phyloP scores from a whole-genome alignment of 2,797 vertebrate species.

The Sebastes hopkinsi region DNA sequence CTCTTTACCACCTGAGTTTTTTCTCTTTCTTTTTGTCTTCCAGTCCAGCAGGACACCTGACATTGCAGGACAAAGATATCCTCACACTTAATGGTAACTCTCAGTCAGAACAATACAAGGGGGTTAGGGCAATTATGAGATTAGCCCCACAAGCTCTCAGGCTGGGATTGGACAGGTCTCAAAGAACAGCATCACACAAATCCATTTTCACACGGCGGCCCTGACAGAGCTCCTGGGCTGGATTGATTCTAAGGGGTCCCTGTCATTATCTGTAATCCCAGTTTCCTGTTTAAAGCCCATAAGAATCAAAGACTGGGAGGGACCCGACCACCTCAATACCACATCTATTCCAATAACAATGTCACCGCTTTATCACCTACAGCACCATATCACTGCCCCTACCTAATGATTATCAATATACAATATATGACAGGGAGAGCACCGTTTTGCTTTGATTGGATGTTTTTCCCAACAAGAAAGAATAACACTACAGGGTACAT shows the following conservation, averaged over 20 bases:
- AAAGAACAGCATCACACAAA: conserved; percentile 86
- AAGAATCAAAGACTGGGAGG: conserved; percentile 79
- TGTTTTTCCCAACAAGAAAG: conserved; percentile 52
- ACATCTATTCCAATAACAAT: conserved; percentile 76
- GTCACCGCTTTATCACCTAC: conserved; percentile 72
- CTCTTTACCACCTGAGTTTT: conserved; percentile 42
- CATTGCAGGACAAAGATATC: conserved; percentile 83
- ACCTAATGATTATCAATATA: conserved; percentile 75
- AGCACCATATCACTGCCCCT: conserved; percentile 55
- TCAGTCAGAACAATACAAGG: conserved; percentile 85
- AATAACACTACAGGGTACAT: conserved; percentile 47
- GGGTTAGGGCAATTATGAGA: conserved; percentile 90
- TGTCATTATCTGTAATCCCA: conserved; percentile 83
- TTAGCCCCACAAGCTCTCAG: conserved; percentile 86
- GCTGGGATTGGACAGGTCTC: conserved; percentile 83
- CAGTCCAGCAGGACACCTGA: conserved; percentile 81
- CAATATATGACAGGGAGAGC: conserved; percentile 50
- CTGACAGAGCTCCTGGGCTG: conserved; percentile 76
- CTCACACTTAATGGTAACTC: conserved; percentile 79
- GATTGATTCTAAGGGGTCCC: conserved; percentile 86
- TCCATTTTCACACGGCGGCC: conserved; percentile 83
- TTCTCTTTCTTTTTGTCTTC: conserved; percentile 48
- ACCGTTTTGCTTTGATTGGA: conserved; percentile 54
- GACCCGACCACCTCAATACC: conserved; percentile 63
- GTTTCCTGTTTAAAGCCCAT: conserved; percentile 81